Conservation (phyloP, 2,113 vertebrate species). For the Heptranchias perlo region DNA sequence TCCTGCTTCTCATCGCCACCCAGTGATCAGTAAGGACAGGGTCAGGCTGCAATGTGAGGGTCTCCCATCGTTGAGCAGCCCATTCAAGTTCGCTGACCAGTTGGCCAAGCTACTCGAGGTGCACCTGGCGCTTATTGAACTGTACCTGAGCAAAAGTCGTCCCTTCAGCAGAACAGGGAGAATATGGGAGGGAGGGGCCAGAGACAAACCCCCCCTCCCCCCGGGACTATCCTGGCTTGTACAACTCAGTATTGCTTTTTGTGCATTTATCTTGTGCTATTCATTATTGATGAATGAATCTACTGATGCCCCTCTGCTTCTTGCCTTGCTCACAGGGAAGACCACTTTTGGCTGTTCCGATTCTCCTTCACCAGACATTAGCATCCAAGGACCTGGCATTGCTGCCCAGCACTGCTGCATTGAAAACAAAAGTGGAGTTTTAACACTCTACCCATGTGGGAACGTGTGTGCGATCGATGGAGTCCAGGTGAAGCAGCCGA, state of each 20-base stretch:
- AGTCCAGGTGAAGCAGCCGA: conserved; percentile 61
- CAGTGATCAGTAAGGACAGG: neutral
- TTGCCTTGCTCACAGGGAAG: conserved; percentile 58
- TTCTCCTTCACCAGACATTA: conserved; percentile 68
- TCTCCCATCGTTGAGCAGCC: too few species aligned
- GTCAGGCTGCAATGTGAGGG: neutral
- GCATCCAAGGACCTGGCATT: conserved; percentile 75
- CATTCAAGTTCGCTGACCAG: neutral
- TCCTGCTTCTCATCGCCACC: neutral
- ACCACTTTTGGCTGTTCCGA: conserved; percentile 67
- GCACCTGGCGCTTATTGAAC: neutral
- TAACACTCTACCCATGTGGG: conserved; percentile 83
- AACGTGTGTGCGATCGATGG: conserved; percentile 78
- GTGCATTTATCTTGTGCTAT: too few species aligned
- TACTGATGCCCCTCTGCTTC: neutral
- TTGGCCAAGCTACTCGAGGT: neutral
- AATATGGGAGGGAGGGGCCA: neutral
- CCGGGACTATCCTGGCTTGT: neutral
- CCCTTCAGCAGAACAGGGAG: neutral
- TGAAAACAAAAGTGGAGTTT: conserved; percentile 67
- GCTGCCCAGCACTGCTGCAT: conserved; percentile 82
- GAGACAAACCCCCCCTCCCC: neutral
- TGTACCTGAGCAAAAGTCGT: neutral
- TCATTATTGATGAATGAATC: neutral
- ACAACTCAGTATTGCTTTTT: too few species aligned